phyloP scores from a whole-genome alignment of 35 echinoderm and acorn worm genomes.

The Acanthaster planci region DNA sequence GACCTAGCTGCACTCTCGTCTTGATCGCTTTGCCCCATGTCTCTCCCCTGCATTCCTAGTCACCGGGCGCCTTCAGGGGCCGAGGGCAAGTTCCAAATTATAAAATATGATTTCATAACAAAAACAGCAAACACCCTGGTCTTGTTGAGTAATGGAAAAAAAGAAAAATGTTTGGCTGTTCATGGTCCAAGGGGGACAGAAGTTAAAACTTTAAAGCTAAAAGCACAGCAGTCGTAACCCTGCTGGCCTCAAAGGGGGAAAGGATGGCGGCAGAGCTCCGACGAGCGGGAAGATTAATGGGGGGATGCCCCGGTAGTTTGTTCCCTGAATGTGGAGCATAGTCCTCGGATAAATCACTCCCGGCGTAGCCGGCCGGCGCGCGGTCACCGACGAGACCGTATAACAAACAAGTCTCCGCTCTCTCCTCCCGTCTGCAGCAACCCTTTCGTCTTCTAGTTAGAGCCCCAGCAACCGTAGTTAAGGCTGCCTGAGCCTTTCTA shows the following conservation, averaged over 20 bases:
- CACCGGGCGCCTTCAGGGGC: neutral
- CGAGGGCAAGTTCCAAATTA: neutral
- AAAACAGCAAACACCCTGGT: neutral
- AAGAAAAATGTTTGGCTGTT: neutral
- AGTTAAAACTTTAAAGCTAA: neutral
- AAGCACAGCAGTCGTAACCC: neutral
- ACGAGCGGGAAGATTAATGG: conserved; percentile 10
- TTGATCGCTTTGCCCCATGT: conserved; percentile 11
- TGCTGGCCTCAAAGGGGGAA: conserved; percentile 1
- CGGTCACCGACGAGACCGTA: conserved; percentile 10
- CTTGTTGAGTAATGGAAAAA: neutral
- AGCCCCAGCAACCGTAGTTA: neutral
- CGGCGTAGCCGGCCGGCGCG: neutral
- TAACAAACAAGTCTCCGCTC: neutral
- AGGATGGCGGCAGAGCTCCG: conserved; percentile 2
- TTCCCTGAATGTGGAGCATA: conserved; percentile 20
- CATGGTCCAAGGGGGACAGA: neutral
- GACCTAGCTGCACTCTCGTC: conserved; percentile 9
- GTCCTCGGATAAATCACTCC: conserved; percentile 7
- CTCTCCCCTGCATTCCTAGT: neutral
- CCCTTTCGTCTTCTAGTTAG: no score
- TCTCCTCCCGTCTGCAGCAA: neutral
- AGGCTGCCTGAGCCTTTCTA: no score
- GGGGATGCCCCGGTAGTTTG: conserved; percentile 8
- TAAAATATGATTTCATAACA: conserved; percentile 30